Evolutionary conservation across 2,113 vertebrate genomes (phyloP).

Genomic region (Acanthochromis polyacanthus): DNA sequence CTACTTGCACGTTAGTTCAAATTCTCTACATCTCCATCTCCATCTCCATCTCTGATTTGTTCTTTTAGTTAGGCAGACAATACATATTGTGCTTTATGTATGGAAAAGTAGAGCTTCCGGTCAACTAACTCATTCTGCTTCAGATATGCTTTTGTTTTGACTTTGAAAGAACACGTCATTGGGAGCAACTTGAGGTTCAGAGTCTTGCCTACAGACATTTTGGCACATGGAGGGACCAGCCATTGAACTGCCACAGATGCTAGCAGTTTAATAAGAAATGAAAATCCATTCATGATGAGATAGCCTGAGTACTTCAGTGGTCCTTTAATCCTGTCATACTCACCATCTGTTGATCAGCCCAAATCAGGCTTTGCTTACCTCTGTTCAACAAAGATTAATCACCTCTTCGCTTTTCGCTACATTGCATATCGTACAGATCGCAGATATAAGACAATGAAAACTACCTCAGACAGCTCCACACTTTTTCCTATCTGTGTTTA

Average conservation of each 20-base stretch:
- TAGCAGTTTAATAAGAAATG: constrained; percentile 38
- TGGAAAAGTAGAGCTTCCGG: not conserved
- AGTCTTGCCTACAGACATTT: no score
- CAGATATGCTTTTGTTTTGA: no score
- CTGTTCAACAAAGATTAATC: constrained; percentile 55
- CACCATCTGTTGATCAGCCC: constrained; percentile 48
- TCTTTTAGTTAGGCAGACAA: not conserved
- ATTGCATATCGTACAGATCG: constrained; percentile 42
- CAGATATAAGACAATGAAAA: constrained; percentile 58
- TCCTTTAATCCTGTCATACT: constrained; percentile 34
- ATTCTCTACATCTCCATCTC: not conserved
- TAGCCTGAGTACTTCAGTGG: not conserved
- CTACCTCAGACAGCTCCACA: constrained; percentile 55
- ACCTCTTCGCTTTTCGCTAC: constrained; percentile 22
- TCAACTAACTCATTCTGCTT: not conserved
- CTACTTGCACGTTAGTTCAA: constrained; percentile 2
- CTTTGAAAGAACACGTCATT: no score
- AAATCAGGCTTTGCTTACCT: constrained; percentile 45
- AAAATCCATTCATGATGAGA: constrained; percentile 27
- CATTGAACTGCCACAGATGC: not conserved
- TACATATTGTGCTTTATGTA: not conserved
- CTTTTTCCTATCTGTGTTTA: constrained; percentile 46
- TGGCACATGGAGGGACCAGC: no score
- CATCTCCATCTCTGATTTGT: no score
- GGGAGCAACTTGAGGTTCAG: not conserved